A percentile compares a stretch with the other conserved stretches of the same genome.
Evolutionary conservation across 2,888 invertebrate genomes (phyloP).

Genomic region (Melanophora roralis): DNA sequence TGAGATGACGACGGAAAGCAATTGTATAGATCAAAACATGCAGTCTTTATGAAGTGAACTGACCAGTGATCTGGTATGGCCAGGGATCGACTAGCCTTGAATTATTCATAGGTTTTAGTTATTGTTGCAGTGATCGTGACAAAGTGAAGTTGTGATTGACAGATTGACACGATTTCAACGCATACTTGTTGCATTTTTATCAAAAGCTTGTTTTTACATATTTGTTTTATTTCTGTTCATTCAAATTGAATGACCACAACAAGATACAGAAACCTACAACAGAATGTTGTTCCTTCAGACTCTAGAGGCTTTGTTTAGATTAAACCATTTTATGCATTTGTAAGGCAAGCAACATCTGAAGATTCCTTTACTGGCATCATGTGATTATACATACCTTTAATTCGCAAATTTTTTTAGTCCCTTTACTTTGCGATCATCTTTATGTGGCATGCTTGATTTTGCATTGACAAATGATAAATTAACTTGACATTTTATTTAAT

Average conservation of each 20-base stretch:
- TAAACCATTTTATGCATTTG: slow-evolving; percentile 37
- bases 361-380: background rate
- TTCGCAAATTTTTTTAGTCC: background rate
- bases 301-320: slow-evolving; percentile 31
- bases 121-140: slow-evolving; percentile 64
- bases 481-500: slow-evolving; percentile 65
- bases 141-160: slow-evolving; percentile 65
- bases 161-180: slow-evolving; percentile 62
- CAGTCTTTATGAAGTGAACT: slow-evolving; percentile 22
- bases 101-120: slow-evolving; percentile 64
- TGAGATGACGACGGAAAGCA: slow-evolving; percentile 17
- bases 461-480: slow-evolving; percentile 65
- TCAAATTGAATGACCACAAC: slow-evolving; percentile 53
- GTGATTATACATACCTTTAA: slow-evolving; percentile 50
- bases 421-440: slow-evolving; percentile 31
- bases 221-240: slow-evolving; percentile 19
- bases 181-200: slow-evolving; percentile 57
- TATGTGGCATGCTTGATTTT: slow-evolving; percentile 48
- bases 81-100: slow-evolving; percentile 51
- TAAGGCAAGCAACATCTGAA: slow-evolving; percentile 25
- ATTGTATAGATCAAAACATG: background rate
- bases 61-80: slow-evolving; percentile 14
- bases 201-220: slow-evolving; percentile 19
- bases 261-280: slow-evolving; percentile 11
- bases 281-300: slow-evolving; percentile 39